A percentile compares a stretch with the other conserved stretches of the same genome.
Evolutionary conservation across 2,113 vertebrate genomes (phyloP).

Genomic region (Psammodynastes pulverulentus): DNA sequence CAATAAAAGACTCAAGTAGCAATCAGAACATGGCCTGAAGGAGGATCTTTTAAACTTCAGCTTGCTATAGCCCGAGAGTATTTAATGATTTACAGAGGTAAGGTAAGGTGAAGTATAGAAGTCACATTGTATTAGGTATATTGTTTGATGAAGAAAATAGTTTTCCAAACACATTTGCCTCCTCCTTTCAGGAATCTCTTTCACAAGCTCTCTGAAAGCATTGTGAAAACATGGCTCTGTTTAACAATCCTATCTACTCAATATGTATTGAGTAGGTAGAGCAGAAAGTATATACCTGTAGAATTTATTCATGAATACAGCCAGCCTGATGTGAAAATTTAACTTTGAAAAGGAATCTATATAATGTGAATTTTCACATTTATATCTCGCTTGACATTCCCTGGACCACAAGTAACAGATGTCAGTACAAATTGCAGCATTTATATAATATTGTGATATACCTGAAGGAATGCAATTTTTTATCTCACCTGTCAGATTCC

Average conservation of each 20-base stretch:
- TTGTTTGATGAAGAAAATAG: constrained; percentile 6
- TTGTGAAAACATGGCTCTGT: not conserved
- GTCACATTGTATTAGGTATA: not conserved
- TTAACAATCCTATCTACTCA: constrained; percentile 3
- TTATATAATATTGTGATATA: constrained; percentile 44
- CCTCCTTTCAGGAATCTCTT: not conserved
- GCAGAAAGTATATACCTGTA: constrained; percentile 17
- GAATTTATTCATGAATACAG: constrained; percentile 49
- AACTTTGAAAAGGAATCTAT: constrained; percentile 48
- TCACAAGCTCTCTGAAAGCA: constrained; percentile 8
- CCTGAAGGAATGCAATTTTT: constrained; percentile 43
- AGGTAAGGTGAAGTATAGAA: not conserved
- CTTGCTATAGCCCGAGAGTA: not conserved
- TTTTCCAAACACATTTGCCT: not conserved
- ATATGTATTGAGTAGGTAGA: not conserved
- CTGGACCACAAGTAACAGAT: constrained; percentile 58
- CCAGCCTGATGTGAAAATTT: constrained; percentile 43
- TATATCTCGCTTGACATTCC: constrained; percentile 41
- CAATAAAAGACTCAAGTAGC: not conserved
- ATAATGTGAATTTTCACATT: constrained; percentile 61
- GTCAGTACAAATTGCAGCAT: constrained; percentile 51
- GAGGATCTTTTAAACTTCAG: not conserved
- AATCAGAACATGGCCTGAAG: not conserved
- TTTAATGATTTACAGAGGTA: not conserved
- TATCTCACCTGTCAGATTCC: constrained; percentile 26